Conservation (phyloP, 1,140 invertebrate species). For the Drosophila rhopaloa region DNA sequence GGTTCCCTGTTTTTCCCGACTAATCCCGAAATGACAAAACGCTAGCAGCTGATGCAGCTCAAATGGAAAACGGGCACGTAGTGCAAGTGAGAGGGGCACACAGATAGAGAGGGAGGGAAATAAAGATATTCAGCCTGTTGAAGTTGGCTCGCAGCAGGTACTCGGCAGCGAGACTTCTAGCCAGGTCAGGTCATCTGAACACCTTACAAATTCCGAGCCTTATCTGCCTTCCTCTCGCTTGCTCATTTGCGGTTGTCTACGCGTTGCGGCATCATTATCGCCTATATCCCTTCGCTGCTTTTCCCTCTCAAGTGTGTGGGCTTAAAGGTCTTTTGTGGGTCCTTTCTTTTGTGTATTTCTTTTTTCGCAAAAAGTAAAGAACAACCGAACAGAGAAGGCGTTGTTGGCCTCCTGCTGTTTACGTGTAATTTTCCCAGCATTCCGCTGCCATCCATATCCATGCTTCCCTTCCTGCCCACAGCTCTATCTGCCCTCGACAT, state of each 20-base stretch:
- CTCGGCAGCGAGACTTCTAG: constrained; percentile 9
- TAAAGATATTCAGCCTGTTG: constrained; percentile 37
- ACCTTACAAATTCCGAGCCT: constrained; percentile 60
- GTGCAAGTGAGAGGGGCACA: background rate
- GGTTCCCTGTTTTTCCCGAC: constrained; percentile 6
- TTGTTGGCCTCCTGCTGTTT: constrained; percentile 69
- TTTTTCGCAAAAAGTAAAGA: constrained; percentile 50
- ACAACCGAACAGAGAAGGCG: constrained; percentile 10
- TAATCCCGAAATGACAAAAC: constrained; percentile 63
- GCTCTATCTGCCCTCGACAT: constrained; percentile 56
- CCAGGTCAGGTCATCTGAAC: constrained; percentile 39
- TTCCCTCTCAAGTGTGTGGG: constrained; percentile 53
- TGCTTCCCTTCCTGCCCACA: too few relatives aligned
- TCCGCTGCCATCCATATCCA: constrained; percentile 10
- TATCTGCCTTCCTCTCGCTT: constrained; percentile 25
- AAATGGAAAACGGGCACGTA: constrained; percentile 21
- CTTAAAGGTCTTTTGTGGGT: constrained; percentile 49
- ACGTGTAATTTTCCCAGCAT: constrained; percentile 77
- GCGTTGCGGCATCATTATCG: constrained; percentile 66
- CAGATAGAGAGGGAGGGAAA: background rate
- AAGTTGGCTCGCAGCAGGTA: constrained; percentile 46
- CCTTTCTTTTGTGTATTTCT: constrained; percentile 40
- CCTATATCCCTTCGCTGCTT: constrained; percentile 11
- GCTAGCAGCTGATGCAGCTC: constrained; percentile 41
- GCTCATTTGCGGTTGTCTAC: constrained; percentile 72